Conservation (phyloP, 2,797 vertebrate species). For the Pseudochaenichthys georgianus region DNA sequence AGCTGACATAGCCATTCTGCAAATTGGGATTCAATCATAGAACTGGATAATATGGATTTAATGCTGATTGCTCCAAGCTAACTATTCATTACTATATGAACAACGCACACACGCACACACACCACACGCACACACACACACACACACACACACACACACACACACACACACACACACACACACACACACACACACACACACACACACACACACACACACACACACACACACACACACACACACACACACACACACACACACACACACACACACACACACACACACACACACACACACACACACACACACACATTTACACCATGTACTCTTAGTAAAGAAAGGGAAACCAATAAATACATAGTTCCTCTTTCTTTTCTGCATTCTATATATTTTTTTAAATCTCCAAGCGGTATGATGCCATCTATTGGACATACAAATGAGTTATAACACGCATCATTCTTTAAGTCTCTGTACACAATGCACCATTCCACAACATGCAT, state of each 20-base stretch:
- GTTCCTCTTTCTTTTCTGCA: neutral
- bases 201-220: constrained; percentile 49
- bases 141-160: constrained; percentile 36
- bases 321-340: constrained; percentile 21
- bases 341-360: constrained; percentile 27
- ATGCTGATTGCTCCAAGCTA: constrained; percentile 57
- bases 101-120: constrained; percentile 51
- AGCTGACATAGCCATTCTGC: constrained; percentile 63
- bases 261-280: constrained; percentile 49
- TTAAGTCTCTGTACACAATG: constrained; percentile 45
- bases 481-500: constrained; percentile 54
- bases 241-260: constrained; percentile 48
- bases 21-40: constrained; percentile 66
- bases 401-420: constrained; percentile 26
- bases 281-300: constrained; percentile 51
- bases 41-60: constrained; percentile 67
- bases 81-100: constrained; percentile 58
- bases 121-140: constrained; percentile 50
- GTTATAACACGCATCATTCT: constrained; percentile 23
- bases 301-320: constrained; percentile 33
- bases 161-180: constrained; percentile 32
- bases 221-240: constrained; percentile 49
- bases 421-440: constrained; percentile 29
- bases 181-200: constrained; percentile 49
- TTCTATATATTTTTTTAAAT: constrained; percentile 14